A percentile compares a stretch with the other conserved stretches of the same genome.
Conservation (phyloP, 2,797 vertebrate genomes). For the Malurus leucopterus region DNA sequence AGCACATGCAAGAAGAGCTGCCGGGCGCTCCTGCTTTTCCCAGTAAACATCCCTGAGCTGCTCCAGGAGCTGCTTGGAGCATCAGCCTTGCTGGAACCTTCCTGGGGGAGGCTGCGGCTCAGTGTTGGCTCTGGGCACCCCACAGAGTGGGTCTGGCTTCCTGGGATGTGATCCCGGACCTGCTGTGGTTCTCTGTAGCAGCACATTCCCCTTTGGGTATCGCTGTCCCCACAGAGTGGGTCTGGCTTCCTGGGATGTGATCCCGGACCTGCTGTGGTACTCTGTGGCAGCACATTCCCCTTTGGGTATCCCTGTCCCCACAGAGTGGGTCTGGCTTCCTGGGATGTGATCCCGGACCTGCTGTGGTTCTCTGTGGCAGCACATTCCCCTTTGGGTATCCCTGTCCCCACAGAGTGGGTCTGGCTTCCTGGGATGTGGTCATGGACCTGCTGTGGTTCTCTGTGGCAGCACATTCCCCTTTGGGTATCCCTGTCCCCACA, state of each 20-base stretch:
- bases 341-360: not conserved
- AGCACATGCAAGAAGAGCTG: not conserved
- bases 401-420: no score
- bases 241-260: no score
- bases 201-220: not conserved
- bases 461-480: no score
- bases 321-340: fast-evolving
- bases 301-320: no score
- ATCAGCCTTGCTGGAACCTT: not conserved
- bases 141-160: fast-evolving
- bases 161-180: fast-evolving
- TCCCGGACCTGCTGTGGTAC: no score
- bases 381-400: not conserved
- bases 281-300: no score
- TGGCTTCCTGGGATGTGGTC: no score
- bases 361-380: not conserved
- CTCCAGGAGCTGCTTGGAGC: not conserved
- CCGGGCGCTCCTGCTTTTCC: not conserved
- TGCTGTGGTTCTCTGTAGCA: not conserved
- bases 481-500: no score
- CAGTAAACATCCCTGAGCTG: not conserved
- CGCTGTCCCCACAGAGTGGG: no score
- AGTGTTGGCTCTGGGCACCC: fast-evolving
- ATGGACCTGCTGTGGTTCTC: no score
- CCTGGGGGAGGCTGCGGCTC: fast-evolving